phyloP scores from a whole-genome alignment of 2,113 vertebrate species.

The Nibea albiflora region DNA sequence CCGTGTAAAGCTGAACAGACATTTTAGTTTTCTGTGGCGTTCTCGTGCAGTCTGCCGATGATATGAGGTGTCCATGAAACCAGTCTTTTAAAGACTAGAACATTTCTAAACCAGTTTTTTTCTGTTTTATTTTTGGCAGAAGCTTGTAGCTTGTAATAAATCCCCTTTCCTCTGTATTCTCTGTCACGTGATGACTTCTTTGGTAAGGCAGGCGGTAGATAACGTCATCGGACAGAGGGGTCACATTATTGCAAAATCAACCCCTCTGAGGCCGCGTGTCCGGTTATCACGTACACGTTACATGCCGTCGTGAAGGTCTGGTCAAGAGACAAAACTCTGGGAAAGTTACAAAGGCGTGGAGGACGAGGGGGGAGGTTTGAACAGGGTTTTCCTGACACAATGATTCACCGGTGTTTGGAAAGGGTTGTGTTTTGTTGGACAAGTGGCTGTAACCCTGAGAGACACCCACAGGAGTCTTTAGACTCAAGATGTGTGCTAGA shows the following conservation, averaged over 20 bases:
- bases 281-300: not conserved
- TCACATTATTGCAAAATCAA: slow-evolving; percentile 18
- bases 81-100: not conserved
- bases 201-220: slow-evolving; percentile 61
- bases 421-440: not conserved
- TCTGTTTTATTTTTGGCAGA: slow-evolving; percentile 18
- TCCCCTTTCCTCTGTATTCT: slow-evolving; percentile 13
- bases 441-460: slow-evolving; percentile 9
- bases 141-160: slow-evolving; percentile 30
- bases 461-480: slow-evolving; percentile 7
- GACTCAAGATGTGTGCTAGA: not conserved
- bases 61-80: slow-evolving; percentile 11
- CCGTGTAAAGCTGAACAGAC: not conserved
- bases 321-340: slow-evolving; percentile 17
- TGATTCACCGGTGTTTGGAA: not conserved
- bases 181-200: slow-evolving; percentile 55
- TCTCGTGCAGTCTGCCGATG: not conserved
- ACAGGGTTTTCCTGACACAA: not conserved
- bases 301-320: slow-evolving; percentile 14
- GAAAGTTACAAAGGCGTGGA: not conserved
- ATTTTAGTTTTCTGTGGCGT: slow-evolving; percentile 2
- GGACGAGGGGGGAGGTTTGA: not conserved
- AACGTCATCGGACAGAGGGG: slow-evolving; percentile 33
- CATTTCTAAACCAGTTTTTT: not conserved
- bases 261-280: slow-evolving; percentile 12